Percentiles rank a stretch among this genome's conserved stretches.
These are phyloP conservation scores for Sula dactylatra DNA, from an alignment of 2,113 vertebrate species.

Conservation along the genomic window DNA sequence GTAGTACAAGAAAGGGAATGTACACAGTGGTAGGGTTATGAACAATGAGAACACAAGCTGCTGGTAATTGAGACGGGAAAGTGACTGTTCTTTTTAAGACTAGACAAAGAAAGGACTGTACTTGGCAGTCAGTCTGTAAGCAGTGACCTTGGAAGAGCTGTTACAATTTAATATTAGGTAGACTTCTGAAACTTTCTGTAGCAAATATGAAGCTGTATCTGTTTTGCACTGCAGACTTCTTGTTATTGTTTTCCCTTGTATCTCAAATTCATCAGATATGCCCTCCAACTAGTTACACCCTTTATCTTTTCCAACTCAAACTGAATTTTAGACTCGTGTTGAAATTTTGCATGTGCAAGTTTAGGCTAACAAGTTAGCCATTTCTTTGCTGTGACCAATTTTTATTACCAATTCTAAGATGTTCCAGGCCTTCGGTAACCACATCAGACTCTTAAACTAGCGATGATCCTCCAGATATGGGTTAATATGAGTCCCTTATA, in stretches of 20 bases:
- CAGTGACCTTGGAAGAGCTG: background rate
- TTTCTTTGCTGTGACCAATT: background rate
- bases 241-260: background rate
- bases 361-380: background rate
- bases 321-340: background rate
- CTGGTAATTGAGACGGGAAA: conserved; percentile 9
- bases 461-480: background rate
- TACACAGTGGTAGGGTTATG: background rate
- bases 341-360: background rate
- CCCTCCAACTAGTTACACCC: background rate
- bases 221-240: background rate
- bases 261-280: background rate
- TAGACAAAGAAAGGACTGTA: background rate
- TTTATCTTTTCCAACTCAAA: background rate
- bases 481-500: background rate
- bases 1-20: background rate
- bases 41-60: background rate
- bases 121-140: background rate
- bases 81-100: background rate
- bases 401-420: background rate
- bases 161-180: background rate
- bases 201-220: background rate
- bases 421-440: background rate
- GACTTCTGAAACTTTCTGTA: background rate
- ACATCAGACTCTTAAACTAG: background rate